Base-by-base conservation (phyloP, 2,888 invertebrate species). In the Mantis religiosa region DNA sequence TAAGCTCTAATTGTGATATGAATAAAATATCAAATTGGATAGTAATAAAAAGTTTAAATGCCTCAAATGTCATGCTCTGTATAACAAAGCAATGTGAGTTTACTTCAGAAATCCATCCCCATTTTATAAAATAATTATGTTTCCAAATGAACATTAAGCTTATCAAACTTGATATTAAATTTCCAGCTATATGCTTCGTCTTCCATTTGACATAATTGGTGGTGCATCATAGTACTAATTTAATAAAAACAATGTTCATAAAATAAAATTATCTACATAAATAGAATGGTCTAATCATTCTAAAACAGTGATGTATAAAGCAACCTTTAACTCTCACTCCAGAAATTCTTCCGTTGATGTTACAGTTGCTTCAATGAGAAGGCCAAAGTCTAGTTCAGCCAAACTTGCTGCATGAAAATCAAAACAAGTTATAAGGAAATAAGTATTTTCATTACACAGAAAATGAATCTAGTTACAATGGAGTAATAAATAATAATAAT, bases 281-380 rank as follows among this genome's bases (percentile, higher is more conserved):
- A 15, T 20, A 71, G 1, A 71, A 71, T 20, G 54, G 25, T 71
- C 54, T 20, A 3, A 20, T 20, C 4, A 71, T 41, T 41, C 54
- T 71, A 25, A 71, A 71, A 25, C 54, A 71, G 54, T 20, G 25
- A 71, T 25, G 25, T 71, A 71, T 20, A 20, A 71, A 71, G 1
- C 54, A 71, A 6, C 8, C 3, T 15, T 71, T 20, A 15, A 71
- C 25, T 1, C n/a, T 89, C 86, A 89, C 87, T 87, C 86, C 90
- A 93, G 91, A 91, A 94, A 93, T 89, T 95, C 94, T 92, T 95
- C 94, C 30, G 94, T 95, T 12, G 95, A 95, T 1, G 96, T 95
- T 90, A 96, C 94, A 0, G 97, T 97, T 25, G 97, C 97, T 93
- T 98, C 97, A 91, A 97, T 97, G 85, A 98, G 94, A 90, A 98